A percentile compares a stretch with the other conserved stretches of the same genome.
These are phyloP conservation scores for Mnemiopsis leidyi DNA, from an alignment of 37 sponge, comb jelly and placozoan species.

Conservation along the genomic window DNA sequence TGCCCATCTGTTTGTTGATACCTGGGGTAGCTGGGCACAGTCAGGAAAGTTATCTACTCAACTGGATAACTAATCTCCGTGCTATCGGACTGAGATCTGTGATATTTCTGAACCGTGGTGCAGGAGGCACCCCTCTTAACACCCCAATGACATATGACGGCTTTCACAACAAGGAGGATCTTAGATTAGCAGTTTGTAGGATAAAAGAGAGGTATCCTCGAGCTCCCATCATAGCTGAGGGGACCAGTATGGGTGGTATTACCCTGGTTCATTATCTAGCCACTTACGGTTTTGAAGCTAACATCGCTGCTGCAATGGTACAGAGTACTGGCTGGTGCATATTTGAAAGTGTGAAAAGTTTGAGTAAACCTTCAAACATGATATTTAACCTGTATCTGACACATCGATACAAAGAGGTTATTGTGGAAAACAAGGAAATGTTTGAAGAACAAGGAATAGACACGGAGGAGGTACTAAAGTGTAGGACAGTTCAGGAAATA, in stretches of 20 bases:
- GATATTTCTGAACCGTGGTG: slow-evolving; percentile 26
- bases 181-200: not conserved
- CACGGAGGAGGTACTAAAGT: slow-evolving; percentile 7
- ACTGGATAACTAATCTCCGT: not conserved
- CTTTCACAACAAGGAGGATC: slow-evolving; percentile 3
- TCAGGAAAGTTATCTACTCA: slow-evolving; percentile 37
- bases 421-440: not conserved
- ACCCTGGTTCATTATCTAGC: slow-evolving; percentile 44
- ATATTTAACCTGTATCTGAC: slow-evolving; percentile 50
- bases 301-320: slow-evolving; percentile 35
- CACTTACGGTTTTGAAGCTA: not conserved
- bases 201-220: not conserved
- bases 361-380: slow-evolving; percentile 54
- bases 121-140: not conserved
- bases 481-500: slow-evolving; percentile 50
- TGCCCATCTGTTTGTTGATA: not conserved
- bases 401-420: slow-evolving; percentile 34
- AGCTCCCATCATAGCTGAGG: not conserved
- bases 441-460: not conserved
- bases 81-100: not conserved
- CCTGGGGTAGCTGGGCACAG: slow-evolving; percentile 52
- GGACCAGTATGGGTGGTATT: slow-evolving; percentile 40
- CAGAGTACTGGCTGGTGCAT: slow-evolving; percentile 52
- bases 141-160: slow-evolving; percentile 34
- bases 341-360: slow-evolving; percentile 42